These are phyloP conservation scores for Epinephelus fuscoguttatus DNA, from an alignment of 2,113 vertebrate species.

Conservation along the genomic window DNA sequence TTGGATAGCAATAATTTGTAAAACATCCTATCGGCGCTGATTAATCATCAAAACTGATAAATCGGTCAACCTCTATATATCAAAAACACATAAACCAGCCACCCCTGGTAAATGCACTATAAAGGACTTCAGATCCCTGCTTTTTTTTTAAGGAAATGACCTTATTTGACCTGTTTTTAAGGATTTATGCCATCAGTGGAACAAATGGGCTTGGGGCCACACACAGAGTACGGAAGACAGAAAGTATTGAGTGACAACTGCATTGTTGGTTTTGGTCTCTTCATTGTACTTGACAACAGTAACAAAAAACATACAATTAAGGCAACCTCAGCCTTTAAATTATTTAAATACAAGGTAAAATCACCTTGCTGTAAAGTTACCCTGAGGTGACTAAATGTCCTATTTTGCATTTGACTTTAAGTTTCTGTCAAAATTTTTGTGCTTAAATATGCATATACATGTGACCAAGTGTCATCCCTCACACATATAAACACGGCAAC, in stretches of 20 bases:
- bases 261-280: constrained; percentile 9
- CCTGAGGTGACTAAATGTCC: constrained; percentile 33
- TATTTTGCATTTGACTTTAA: constrained; percentile 75
- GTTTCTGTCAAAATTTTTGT: constrained; percentile 60
- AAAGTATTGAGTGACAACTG: constrained; percentile 14
- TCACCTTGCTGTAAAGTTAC: constrained; percentile 59
- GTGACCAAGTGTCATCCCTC: constrained; percentile 70
- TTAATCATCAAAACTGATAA: too few relatives aligned
- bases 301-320: constrained; percentile 14
- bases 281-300: constrained; percentile 26
- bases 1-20: too few relatives aligned
- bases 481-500: constrained; percentile 64
- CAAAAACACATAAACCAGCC: too few relatives aligned
- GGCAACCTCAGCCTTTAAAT: constrained; percentile 19
- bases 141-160: background rate
- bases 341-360: constrained; percentile 43
- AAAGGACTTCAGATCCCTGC: background rate
- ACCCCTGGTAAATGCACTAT: background rate
- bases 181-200: background rate
- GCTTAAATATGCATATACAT: constrained; percentile 70
- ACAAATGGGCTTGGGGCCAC: background rate
- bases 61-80: too few relatives aligned
- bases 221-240: constrained; percentile 1
- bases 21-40: too few relatives aligned
- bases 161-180: background rate